Percentiles rank a stretch among this genome's conserved stretches.
Evolutionary conservation across 2,113 vertebrate genomes (phyloP).

Genomic region (Fukomys damarensis): DNA sequence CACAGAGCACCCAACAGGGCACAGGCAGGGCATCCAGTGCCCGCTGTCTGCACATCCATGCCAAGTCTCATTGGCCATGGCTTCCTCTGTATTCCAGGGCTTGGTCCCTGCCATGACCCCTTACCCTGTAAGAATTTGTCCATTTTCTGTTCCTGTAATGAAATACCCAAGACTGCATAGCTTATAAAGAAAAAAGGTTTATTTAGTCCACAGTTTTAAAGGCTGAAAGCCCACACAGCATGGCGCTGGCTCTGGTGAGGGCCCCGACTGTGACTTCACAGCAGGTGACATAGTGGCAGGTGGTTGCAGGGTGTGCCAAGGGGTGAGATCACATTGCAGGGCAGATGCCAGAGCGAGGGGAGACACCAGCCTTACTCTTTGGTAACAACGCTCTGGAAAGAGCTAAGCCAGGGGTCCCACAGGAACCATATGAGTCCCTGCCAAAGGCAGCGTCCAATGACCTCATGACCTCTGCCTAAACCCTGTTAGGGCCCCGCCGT

Average conservation of each 20-base stretch:
- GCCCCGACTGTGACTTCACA: no score
- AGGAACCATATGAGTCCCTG: background rate
- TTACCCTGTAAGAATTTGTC: background rate
- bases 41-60: background rate
- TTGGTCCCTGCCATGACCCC: fast-evolving
- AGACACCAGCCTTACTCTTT: background rate
- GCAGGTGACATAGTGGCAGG: background rate
- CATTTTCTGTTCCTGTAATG: background rate
- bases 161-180: background rate
- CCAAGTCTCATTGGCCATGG: fast-evolving
- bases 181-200: background rate
- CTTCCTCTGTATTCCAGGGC: background rate
- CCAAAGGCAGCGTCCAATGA: background rate
- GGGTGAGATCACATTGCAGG: background rate
- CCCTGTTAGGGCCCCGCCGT: background rate
- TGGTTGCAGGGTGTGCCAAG: background rate
- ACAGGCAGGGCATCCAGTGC: fast-evolving
- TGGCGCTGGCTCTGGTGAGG: background rate
- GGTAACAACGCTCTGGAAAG: background rate
- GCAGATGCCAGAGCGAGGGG: background rate
- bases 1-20: background rate
- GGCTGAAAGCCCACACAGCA: background rate
- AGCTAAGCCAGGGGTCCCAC: background rate
- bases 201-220: background rate
- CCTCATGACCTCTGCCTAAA: background rate